These are phyloP conservation scores for Geotrypetes seraphini DNA, from an alignment of 2,797 vertebrate genomes.

Conservation along the genomic window DNA sequence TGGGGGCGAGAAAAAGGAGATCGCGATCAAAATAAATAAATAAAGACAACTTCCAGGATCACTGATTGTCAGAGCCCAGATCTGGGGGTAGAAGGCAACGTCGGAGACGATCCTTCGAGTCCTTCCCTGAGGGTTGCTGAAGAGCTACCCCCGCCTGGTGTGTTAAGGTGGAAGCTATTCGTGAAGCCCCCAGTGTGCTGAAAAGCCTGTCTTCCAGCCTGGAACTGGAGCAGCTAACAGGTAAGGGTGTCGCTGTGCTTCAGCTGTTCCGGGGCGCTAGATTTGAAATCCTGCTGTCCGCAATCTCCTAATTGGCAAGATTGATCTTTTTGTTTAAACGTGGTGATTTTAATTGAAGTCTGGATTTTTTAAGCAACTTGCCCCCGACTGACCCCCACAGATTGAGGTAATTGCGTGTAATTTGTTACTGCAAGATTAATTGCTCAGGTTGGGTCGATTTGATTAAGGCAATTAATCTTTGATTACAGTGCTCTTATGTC, in stretches of 20 bases:
- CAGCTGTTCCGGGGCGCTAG: too few species aligned
- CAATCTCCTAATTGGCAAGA: constrained; percentile 8
- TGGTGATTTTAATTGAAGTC: constrained; percentile 7
- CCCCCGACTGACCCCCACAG: constrained; percentile 22
- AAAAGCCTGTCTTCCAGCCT: too few species aligned
- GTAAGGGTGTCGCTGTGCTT: too few species aligned
- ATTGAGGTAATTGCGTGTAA: constrained; percentile 40
- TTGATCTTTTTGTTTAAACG: constrained; percentile 4
- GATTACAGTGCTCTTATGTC: constrained; percentile 28
- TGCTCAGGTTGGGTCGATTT: constrained; percentile 40
- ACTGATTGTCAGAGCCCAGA: too few species aligned
- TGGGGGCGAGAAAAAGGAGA: not conserved
- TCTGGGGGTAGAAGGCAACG: too few species aligned
- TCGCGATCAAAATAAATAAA: too few species aligned
- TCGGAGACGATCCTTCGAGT: too few species aligned
- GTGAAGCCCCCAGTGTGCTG: too few species aligned
- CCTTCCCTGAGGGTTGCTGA: too few species aligned
- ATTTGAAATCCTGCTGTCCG: too few species aligned
- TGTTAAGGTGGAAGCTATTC: not conserved
- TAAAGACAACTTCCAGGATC: not conserved
- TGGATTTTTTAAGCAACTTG: not conserved
- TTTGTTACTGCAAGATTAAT: constrained; percentile 50
- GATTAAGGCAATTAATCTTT: constrained; percentile 54
- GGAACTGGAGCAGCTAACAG: too few species aligned
- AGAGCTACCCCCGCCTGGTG: too few species aligned